phyloP scores from a whole-genome alignment of 2,797 vertebrate species.

The Peromyscus melanophrys region DNA sequence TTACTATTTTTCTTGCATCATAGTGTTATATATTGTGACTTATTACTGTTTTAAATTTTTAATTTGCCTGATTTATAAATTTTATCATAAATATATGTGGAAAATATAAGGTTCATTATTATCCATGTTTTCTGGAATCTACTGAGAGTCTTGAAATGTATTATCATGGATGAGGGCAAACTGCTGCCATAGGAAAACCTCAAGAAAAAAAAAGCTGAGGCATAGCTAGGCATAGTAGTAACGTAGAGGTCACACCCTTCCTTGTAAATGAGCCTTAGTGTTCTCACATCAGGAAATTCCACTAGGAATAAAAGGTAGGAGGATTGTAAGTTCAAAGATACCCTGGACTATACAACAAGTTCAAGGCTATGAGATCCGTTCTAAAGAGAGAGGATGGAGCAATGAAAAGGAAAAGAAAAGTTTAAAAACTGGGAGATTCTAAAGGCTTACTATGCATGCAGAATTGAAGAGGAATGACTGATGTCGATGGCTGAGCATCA shows the following conservation, averaged over 20 bases:
- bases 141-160: not conserved
- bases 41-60: not conserved
- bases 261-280: not conserved
- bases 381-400: not conserved
- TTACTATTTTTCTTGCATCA: not conserved
- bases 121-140: not conserved
- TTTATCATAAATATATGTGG: not conserved
- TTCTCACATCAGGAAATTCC: not conserved
- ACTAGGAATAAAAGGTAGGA: too few species aligned
- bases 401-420: too few species aligned
- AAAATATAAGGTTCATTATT: not conserved
- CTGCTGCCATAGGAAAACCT: not conserved
- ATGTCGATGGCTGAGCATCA: not conserved
- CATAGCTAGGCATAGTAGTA: not conserved
- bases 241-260: not conserved
- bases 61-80: not conserved
- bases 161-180: not conserved
- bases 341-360: not conserved
- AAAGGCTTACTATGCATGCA: not conserved
- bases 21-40: not conserved
- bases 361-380: not conserved
- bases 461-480: not conserved
- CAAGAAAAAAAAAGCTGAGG: not conserved
- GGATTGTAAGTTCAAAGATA: not conserved
- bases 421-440: not conserved